Evolutionary conservation across 1,140 invertebrate genomes (phyloP).

Genomic region (Ephestia elutella): DNA sequence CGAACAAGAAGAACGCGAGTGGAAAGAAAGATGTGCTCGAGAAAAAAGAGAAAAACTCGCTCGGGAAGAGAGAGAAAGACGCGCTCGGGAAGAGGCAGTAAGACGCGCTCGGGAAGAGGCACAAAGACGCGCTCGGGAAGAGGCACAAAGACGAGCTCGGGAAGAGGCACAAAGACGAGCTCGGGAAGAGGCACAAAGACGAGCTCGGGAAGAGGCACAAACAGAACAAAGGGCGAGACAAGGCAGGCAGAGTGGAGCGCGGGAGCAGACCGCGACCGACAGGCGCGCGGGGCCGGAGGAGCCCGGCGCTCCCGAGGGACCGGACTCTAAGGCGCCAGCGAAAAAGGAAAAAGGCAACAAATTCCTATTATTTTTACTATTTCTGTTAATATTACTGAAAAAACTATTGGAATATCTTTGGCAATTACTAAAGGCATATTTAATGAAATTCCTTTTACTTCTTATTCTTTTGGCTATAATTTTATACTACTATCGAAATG

Average conservation of each 20-base stretch:
- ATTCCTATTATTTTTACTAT: neutral
- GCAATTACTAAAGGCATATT: neutral
- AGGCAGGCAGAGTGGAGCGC: neutral
- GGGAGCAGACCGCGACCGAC: no score
- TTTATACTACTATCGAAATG: neutral
- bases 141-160: neutral
- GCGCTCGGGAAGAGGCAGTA: neutral
- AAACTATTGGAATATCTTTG: neutral
- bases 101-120: neutral
- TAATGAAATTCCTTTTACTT: neutral
- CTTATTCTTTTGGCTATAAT: neutral
- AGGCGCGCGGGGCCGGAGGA: neutral
- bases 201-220: neutral
- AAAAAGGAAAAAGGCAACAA: neutral
- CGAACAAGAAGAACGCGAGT: neutral
- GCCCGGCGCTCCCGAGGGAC: no score
- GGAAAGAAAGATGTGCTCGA: neutral
- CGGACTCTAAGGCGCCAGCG: neutral
- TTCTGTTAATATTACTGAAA: neutral
- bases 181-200: neutral
- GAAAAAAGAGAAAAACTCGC: neutral
- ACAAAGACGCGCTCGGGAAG: neutral
- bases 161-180: neutral
- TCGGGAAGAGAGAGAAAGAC: neutral
- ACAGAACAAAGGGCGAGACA: neutral